phyloP scores from a whole-genome alignment of 2,113 vertebrate species.

The Brachionichthys hirsutus region DNA sequence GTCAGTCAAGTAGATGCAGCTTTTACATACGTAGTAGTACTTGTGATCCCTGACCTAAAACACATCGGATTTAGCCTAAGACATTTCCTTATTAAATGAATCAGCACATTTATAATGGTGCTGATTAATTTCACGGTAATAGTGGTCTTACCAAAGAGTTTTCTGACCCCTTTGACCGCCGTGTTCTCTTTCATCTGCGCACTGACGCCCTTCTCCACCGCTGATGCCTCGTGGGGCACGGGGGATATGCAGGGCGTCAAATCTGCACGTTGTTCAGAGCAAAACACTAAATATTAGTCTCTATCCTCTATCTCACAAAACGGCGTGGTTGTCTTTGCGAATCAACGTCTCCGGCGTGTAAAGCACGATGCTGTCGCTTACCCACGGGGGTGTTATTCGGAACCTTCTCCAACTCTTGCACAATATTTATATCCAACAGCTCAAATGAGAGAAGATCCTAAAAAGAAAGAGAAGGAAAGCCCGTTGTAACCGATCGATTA shows the following conservation, averaged over 20 bases:
- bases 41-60: no score
- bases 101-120: no score
- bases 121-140: no score
- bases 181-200: conserved; percentile 81
- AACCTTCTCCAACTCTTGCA: conserved; percentile 93
- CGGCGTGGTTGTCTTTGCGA: no score
- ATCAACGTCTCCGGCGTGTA: not conserved
- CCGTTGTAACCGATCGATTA: no score
- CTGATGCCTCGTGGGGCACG: conserved; percentile 81
- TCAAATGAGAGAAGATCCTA: conserved; percentile 95
- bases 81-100: no score
- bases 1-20: no score
- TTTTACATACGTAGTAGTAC: no score
- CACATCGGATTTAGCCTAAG: no score
- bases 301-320: no score
- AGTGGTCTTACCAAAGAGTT: conserved; percentile 80
- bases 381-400: conserved; percentile 93
- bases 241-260: conserved; percentile 93
- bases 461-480: not conserved
- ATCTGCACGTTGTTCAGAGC: conserved; percentile 75
- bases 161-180: conserved; percentile 77
- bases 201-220: conserved; percentile 80
- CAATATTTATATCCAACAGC: conserved; percentile 95
- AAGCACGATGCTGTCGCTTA: conserved; percentile 67
- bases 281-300: not conserved